phyloP scores from a whole-genome alignment of 2,797 vertebrate species.

The Danio jaintianensis region DNA sequence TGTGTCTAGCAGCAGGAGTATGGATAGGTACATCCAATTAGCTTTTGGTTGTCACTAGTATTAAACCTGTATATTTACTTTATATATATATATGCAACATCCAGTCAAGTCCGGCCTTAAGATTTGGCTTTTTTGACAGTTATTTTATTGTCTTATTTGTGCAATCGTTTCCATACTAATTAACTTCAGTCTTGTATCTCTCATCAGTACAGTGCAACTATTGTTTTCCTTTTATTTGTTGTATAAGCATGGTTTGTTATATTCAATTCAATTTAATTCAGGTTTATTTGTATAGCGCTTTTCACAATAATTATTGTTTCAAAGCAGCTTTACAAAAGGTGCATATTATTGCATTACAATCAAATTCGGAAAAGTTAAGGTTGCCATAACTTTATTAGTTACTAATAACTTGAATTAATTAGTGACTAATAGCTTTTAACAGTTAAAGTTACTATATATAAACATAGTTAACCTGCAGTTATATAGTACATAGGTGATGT shows the following conservation, averaged over 20 bases:
- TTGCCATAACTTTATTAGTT: too few relatives aligned
- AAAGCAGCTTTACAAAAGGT: too few relatives aligned
- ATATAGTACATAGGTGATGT: too few relatives aligned
- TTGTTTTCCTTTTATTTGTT: neutral
- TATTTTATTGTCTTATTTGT: neutral
- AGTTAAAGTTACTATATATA: too few relatives aligned
- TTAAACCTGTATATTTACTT: neutral
- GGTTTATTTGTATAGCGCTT: too few relatives aligned
- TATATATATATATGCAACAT: neutral
- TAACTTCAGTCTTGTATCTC: neutral
- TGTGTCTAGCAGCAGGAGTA: conserved; percentile 7
- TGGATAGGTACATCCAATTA: neutral
- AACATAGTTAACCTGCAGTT: too few relatives aligned
- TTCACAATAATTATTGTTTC: too few relatives aligned
- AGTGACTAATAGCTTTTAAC: too few relatives aligned
- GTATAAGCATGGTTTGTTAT: neutral
- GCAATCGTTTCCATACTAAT: neutral
- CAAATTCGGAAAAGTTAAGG: too few relatives aligned
- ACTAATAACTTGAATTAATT: too few relatives aligned
- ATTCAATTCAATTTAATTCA: too few relatives aligned
- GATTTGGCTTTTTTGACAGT: neutral
- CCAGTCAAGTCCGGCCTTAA: neutral
- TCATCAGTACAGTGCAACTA: neutral
- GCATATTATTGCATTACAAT: too few relatives aligned
- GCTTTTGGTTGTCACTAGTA: conserved; percentile 5